Percentiles rank a stretch among this genome's conserved stretches.
phyloP scores from a whole-genome alignment of 2,888 invertebrate species.

The Agapostemon virescens region DNA sequence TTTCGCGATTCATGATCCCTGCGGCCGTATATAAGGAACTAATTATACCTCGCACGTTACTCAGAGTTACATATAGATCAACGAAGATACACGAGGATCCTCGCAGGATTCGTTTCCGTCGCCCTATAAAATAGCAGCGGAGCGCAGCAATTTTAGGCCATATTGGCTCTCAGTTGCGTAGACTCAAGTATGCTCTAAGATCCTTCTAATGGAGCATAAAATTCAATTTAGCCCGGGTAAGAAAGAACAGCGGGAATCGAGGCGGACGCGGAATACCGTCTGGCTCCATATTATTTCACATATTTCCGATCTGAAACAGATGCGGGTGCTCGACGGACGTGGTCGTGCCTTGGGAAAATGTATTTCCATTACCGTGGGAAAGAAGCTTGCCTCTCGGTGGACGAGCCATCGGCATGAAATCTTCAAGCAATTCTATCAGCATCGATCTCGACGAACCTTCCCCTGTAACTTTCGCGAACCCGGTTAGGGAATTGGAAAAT shows the following conservation, averaged over 20 bases:
- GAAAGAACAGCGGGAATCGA: slow-evolving; percentile 9
- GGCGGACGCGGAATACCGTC: slow-evolving; percentile 14
- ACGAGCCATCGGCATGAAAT: slow-evolving; percentile 43
- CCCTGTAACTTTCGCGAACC: slow-evolving; percentile 42
- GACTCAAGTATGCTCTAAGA: slow-evolving; percentile 37
- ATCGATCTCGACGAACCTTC: slow-evolving; percentile 36
- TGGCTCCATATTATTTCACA: slow-evolving; percentile 37
- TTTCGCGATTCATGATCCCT: not conserved
- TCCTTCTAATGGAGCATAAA: slow-evolving; percentile 50
- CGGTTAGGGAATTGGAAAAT: slow-evolving; percentile 52
- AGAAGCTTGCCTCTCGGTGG: slow-evolving; percentile 26
- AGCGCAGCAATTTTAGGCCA: slow-evolving; percentile 36
- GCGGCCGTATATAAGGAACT: not conserved
- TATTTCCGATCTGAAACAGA: slow-evolving; percentile 39
- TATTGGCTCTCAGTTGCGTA: slow-evolving; percentile 24
- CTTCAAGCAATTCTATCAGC: slow-evolving; percentile 55
- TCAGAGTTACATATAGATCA: not conserved
- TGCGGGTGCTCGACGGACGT: not conserved
- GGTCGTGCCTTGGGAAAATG: slow-evolving; percentile 31
- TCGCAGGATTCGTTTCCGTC: not conserved
- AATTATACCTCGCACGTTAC: not conserved
- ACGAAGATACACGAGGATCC: not conserved
- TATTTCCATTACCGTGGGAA: slow-evolving; percentile 39
- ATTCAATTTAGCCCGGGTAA: slow-evolving; percentile 38
- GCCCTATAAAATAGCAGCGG: not conserved